These are phyloP conservation scores for Saccostrea cuccullata DNA, from an alignment of 1,140 invertebrate species.

Conservation along the genomic window DNA sequence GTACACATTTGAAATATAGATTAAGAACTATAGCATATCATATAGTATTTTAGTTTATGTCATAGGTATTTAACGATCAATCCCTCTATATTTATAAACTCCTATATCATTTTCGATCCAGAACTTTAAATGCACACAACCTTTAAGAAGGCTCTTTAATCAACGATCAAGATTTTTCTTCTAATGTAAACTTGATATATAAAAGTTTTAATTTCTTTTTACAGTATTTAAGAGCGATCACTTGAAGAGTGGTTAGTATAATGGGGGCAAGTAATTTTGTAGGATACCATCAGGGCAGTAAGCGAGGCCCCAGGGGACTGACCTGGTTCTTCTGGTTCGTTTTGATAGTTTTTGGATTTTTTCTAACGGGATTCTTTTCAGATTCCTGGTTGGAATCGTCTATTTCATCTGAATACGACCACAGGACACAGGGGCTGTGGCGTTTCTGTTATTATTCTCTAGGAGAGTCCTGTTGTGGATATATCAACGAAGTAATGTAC, in stretches of 20 bases:
- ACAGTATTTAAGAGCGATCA: too few relatives aligned
- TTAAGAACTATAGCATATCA: too few relatives aligned
- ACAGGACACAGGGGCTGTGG: not conserved
- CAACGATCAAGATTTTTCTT: too few relatives aligned
- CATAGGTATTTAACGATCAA: too few relatives aligned
- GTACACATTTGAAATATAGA: too few relatives aligned
- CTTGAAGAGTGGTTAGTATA: too few relatives aligned
- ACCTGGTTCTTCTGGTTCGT: not conserved
- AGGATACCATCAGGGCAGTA: not conserved
- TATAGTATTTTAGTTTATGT: too few relatives aligned
- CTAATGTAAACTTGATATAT: not conserved
- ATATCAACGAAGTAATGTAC: not conserved
- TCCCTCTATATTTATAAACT: too few relatives aligned
- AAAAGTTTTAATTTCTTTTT: not conserved
- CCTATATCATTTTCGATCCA: too few relatives aligned
- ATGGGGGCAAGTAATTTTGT: not conserved
- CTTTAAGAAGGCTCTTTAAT: too few relatives aligned
- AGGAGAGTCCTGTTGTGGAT: not conserved
- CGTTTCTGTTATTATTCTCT: not conserved
- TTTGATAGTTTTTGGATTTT: not conserved
- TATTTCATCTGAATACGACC: not conserved
- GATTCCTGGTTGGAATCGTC: conserved; percentile 10
- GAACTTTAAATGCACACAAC: too few relatives aligned
- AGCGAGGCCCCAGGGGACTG: not conserved
- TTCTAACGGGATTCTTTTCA: not conserved